Base-by-base conservation (phyloP, 1,140 invertebrate species). In the Drosophila micromelanica region DNA sequence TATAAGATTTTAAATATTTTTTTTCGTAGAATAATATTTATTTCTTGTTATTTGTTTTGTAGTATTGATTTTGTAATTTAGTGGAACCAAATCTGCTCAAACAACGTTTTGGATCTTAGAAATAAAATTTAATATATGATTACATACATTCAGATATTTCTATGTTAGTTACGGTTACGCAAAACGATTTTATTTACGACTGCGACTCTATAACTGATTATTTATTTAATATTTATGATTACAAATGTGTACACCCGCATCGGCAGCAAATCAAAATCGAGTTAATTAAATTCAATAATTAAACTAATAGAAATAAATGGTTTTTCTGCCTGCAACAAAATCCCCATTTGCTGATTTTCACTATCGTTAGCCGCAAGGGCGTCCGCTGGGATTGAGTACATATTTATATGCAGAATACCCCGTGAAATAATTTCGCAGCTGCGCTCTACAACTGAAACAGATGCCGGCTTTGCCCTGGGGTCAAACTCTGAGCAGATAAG, bases 401-500 rank as follows among this genome's bases (percentile, higher is more conserved):
- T 40, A 3, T 9, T 38, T 5, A 0, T 13, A 20, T 32, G 11
- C 4, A 0, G 2, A 43, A 43, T 2, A 17, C 65, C 65, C 46
- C 20, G 12, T 32, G 32, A 11, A 60, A 37, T 3, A 1, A 3
- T 5, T 32, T 40, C n/a, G 20, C 32, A 48, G 32, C 63, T 48
- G 49, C 64, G 45, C 15, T 45, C 20, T 38, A 8, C 11, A 43
- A 17, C 12, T 6, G 20, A 42, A 5, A 38, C 23, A 65, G n/a
- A 37, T 38, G 42, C 35, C 20, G 42, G 15, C 15, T 49, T 51
- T 20, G 20, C 15, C 54, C 37, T 6, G 38, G 12, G 54, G 23
- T 59, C 54, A 30, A 35, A 15, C n/a, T 40, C 27, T 37, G n/a
- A 9, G 38, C 15, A 13, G 65, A 68, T 68, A 61, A 68, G 48